Evolutionary conservation across 2,113 vertebrate genomes (phyloP), one percentile per base, ranked within the genome.

Genomic region (Pseudopodoces humilis): DNA sequence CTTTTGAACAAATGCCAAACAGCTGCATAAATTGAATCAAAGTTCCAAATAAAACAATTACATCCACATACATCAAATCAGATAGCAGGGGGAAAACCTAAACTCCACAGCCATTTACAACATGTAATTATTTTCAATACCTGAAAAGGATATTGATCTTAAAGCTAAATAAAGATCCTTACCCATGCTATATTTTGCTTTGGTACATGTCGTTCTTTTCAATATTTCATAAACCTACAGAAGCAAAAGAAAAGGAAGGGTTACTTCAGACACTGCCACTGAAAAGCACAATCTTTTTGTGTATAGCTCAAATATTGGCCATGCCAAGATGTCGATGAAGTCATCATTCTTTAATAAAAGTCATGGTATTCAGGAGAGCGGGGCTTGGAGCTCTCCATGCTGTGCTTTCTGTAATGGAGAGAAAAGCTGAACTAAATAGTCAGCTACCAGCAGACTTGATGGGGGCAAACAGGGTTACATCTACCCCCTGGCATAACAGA

Each of bases 121-220:
- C 17, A 22, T 20, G 25, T 50, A 65, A 69, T 95, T 78, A 37
- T 79, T 97, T 93, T 78, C 74, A 79, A 46, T 68, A 53, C 21
- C 28, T 86, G 41, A 72, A 91, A 88, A 65, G 3, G 1, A 20
- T 11, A 75, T 83, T 3, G 62, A 89, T n/a, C 65, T 95, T 68
- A 71, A 67, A 78, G 44, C 77, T 91, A 92, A 91, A 75, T 71
- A 60, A 90, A 58, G 67, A 52, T 96, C 83, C 98, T 99, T 98
- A 99, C 99, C 99, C 98, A 99, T 99, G 97, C 98, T 98, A 84
- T 99, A 99, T 93, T 99, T 99, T 82, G 98, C 98, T 80, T 97
- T 98, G 35, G 97, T 98, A 96, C 99, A 99, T 3, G 98, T 99
- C 0, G 98, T 99, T 94, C 99, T 98, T 92, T 99, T 99, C 96